phyloP scores from a whole-genome alignment of 2,888 invertebrate species.

The Mythimna vitellina region DNA sequence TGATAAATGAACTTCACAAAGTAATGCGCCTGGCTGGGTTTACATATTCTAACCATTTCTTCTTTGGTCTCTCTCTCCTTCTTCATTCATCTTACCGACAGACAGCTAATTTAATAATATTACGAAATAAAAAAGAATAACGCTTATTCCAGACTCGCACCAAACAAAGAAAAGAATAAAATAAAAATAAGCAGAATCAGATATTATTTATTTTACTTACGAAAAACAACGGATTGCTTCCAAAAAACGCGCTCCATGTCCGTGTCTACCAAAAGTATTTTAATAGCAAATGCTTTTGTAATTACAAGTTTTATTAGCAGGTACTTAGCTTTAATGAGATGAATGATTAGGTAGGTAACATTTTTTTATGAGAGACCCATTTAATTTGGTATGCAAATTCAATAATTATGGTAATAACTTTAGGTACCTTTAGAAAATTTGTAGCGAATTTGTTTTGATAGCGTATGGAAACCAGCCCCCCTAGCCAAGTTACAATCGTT shows the following conservation, averaged over 20 bases:
- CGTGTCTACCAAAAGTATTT: neutral
- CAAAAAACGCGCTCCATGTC: conserved; percentile 11
- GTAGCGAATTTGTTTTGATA: neutral
- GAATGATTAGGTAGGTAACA: conserved; percentile 17
- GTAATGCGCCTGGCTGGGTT: too few relatives aligned
- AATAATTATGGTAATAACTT: neutral
- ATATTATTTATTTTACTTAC: conserved; percentile 31
- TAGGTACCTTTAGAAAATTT: neutral
- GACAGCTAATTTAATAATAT: too few relatives aligned
- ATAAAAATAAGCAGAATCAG: neutral
- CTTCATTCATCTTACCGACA: too few relatives aligned
- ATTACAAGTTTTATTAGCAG: conserved; percentile 16
- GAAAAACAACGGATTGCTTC: neutral
- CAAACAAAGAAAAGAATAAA: neutral
- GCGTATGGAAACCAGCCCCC: too few relatives aligned
- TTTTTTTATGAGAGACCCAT: conserved; percentile 32
- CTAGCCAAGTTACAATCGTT: too few relatives aligned
- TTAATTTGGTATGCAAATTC: neutral
- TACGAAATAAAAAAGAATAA: too few relatives aligned
- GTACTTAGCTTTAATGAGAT: conserved; percentile 18
- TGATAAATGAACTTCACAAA: too few relatives aligned
- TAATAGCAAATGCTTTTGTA: neutral
- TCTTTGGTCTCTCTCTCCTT: too few relatives aligned
- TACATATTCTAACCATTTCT: too few relatives aligned
- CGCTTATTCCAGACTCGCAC: too few relatives aligned